Conservation (phyloP, 2,113 vertebrate species). For the Pardalotus punctatus region DNA sequence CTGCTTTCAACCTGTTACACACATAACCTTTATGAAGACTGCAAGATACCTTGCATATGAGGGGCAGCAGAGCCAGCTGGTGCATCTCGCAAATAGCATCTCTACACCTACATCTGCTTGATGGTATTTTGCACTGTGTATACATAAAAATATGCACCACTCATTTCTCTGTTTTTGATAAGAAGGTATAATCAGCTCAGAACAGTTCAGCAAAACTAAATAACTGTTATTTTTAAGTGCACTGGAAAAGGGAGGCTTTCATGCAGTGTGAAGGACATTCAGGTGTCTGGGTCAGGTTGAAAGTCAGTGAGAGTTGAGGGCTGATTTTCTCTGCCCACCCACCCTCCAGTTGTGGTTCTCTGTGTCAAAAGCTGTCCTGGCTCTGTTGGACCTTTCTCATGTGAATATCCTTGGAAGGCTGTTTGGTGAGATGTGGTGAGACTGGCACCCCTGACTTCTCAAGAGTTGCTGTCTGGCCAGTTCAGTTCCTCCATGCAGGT, state of each 20-base stretch:
- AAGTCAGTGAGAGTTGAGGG: neutral
- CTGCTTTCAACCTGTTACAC: conserved; percentile 13
- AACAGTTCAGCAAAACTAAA: neutral
- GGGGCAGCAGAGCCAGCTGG: conserved; percentile 53
- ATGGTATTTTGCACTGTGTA: neutral
- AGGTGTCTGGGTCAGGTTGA: neutral
- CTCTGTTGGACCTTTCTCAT: neutral
- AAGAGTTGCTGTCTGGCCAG: neutral
- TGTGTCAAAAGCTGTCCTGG: neutral
- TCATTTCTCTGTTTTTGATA: neutral
- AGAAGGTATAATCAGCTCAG: neutral
- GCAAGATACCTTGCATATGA: neutral
- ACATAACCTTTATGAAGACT: conserved; percentile 4
- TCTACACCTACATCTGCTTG: conserved; percentile 50
- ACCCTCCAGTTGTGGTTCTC: neutral
- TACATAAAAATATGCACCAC: neutral
- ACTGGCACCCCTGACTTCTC: neutral
- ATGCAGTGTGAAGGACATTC: neutral
- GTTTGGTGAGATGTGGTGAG: neutral
- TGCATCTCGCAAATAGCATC: conserved; percentile 17
- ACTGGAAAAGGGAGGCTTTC: neutral
- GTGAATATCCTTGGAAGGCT: neutral
- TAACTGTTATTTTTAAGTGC: neutral
- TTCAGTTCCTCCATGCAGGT: accelerated
- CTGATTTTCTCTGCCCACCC: neutral